Conservation (phyloP, 2,113 vertebrate species). For the Nothobranchius furzeri region DNA sequence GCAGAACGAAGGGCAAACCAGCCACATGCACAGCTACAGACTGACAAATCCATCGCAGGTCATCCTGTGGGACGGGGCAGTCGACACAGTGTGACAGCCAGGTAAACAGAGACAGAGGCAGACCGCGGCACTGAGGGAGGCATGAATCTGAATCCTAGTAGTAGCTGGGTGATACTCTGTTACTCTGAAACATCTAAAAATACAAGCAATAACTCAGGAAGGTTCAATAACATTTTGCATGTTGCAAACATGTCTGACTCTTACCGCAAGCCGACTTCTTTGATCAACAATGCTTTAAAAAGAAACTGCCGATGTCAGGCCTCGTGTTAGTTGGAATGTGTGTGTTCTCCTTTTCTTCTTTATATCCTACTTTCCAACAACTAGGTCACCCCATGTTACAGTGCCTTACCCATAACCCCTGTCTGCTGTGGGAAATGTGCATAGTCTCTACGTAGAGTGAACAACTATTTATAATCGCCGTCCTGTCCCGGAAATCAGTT, state of each 20-base stretch:
- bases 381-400: conserved; percentile 55
- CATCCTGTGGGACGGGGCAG: conserved; percentile 8
- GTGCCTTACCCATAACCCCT: conserved; percentile 50
- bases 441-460: conserved; percentile 40
- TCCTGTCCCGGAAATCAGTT: conserved; percentile 39
- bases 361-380: conserved; percentile 60
- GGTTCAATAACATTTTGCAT: too few species aligned
- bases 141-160: conserved; percentile 7
- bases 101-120: conserved; percentile 14
- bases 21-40: conserved; percentile 24
- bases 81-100: conserved; percentile 21
- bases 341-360: conserved; percentile 24
- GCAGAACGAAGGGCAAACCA: conserved; percentile 29
- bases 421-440: conserved; percentile 36
- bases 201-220: neutral
- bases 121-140: neutral
- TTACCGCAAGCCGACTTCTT: neutral
- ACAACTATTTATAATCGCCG: conserved; percentile 54
- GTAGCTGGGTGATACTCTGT: too few species aligned
- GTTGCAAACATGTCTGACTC: neutral
- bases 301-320: conserved; percentile 6
- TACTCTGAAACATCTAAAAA: neutral
- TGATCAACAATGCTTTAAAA: conserved; percentile 1
- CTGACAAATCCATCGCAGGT: conserved; percentile 34
- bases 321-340: conserved; percentile 14